Percentiles rank a stretch among this genome's conserved stretches.
phyloP scores from a whole-genome alignment of 2,113 vertebrate genomes.

The Bubalus kerabau region DNA sequence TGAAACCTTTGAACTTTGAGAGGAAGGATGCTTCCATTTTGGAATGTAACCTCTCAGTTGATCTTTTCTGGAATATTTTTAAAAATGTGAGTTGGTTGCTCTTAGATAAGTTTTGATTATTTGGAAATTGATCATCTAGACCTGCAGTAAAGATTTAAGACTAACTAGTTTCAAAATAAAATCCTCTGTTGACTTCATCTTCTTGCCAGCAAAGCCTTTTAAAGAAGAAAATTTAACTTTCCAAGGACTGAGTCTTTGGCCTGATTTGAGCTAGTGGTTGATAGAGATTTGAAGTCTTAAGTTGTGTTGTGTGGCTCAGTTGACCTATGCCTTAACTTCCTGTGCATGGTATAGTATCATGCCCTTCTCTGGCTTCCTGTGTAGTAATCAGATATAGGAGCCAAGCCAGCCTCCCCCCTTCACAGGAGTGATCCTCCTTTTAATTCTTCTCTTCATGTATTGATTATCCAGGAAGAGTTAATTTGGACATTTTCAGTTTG shows the following conservation, averaged over 20 bases:
- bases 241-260: background rate
- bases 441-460: background rate
- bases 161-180: background rate
- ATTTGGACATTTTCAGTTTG: background rate
- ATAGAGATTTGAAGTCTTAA: background rate
- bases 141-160: background rate
- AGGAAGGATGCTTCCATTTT: constrained; percentile 27
- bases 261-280: background rate
- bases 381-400: background rate
- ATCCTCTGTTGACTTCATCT: background rate
- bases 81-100: constrained; percentile 1
- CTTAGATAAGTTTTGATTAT: background rate
- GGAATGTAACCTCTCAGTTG: background rate
- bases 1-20: constrained; percentile 26
- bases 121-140: background rate
- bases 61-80: background rate
- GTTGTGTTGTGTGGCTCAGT: background rate
- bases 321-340: background rate
- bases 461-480: background rate
- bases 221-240: background rate
- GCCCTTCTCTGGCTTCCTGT: background rate
- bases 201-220: background rate
- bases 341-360: too few relatives aligned
- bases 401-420: background rate
- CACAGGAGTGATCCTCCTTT: background rate